Evolutionary conservation across 2,888 invertebrate genomes (phyloP).

Genomic region (Acrobasis consociella): DNA sequence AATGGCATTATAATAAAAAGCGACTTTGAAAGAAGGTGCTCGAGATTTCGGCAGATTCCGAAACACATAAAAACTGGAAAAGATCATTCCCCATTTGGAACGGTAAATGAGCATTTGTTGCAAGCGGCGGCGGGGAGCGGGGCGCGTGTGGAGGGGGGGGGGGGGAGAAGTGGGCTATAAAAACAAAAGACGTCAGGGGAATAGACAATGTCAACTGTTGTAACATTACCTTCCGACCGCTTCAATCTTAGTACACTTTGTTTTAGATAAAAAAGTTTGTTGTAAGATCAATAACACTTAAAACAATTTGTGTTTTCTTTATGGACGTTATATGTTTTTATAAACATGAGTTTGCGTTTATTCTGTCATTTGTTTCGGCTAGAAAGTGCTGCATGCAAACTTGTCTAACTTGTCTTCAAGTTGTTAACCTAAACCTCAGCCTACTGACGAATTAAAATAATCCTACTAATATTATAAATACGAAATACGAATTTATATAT

Average conservation of each 20-base stretch:
- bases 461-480: no score
- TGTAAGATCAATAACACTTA: neutral
- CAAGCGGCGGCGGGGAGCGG: neutral
- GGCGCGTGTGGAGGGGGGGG: neutral
- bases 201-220: conserved; percentile 15
- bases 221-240: neutral
- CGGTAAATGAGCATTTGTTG: conserved; percentile 21
- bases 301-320: no score
- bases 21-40: conserved; percentile 1
- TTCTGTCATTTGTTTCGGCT: no score
- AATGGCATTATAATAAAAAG: conserved; percentile 1
- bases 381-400: no score
- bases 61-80: conserved; percentile 5
- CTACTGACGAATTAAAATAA: no score
- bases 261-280: neutral
- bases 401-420: no score
- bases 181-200: conserved; percentile 22
- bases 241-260: neutral
- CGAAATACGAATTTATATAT: no score
- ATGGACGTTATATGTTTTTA: no score
- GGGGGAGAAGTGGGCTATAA: conserved; percentile 10
- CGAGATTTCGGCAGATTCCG: neutral
- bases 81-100: conserved; percentile 10
- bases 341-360: no score
- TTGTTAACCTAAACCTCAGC: no score